Evolutionary conservation across 1,140 invertebrate genomes (phyloP).

Genomic region (Drosophila bifasciata): DNA sequence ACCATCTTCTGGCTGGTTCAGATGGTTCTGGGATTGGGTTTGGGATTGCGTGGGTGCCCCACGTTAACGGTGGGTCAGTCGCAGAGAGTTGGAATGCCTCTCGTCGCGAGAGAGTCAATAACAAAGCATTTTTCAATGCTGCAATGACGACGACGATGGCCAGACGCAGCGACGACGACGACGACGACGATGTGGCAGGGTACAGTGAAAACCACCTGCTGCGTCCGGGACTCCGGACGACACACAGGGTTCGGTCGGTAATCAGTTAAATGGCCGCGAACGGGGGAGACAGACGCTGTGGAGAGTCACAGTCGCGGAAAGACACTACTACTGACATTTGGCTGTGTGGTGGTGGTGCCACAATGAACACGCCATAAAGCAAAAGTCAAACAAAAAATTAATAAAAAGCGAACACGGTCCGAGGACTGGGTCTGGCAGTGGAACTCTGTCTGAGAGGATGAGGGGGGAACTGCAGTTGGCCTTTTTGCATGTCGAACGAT

Average conservation of each 20-base stretch:
- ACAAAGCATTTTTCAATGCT: constrained; percentile 43
- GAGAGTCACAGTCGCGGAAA: constrained; percentile 4
- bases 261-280: constrained; percentile 71
- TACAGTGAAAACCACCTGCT: constrained; percentile 79
- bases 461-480: constrained; percentile 62
- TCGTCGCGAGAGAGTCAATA: constrained; percentile 22
- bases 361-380: constrained; percentile 82
- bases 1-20: neutral
- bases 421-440: constrained; percentile 20
- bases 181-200: constrained; percentile 59
- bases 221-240: too few relatives aligned
- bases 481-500: constrained; percentile 81
- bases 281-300: constrained; percentile 37
- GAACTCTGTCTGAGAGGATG: constrained; percentile 6
- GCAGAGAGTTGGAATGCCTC: constrained; percentile 39
- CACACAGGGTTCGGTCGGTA: constrained; percentile 68
- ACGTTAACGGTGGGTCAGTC: constrained; percentile 2
- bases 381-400: constrained; percentile 83
- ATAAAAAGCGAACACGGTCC: constrained; percentile 62
- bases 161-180: constrained; percentile 64
- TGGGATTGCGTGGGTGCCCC: constrained; percentile 16
- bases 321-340: constrained; percentile 48
- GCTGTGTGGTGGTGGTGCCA: constrained; percentile 63
- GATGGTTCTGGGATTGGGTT: too few relatives aligned
- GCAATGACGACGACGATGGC: constrained; percentile 36